A percentile compares a stretch with the other conserved stretches of the same genome.
These are phyloP conservation scores for Hippoglossus hippoglossus DNA, from an alignment of 2,797 vertebrate genomes.

Conservation along the genomic window DNA sequence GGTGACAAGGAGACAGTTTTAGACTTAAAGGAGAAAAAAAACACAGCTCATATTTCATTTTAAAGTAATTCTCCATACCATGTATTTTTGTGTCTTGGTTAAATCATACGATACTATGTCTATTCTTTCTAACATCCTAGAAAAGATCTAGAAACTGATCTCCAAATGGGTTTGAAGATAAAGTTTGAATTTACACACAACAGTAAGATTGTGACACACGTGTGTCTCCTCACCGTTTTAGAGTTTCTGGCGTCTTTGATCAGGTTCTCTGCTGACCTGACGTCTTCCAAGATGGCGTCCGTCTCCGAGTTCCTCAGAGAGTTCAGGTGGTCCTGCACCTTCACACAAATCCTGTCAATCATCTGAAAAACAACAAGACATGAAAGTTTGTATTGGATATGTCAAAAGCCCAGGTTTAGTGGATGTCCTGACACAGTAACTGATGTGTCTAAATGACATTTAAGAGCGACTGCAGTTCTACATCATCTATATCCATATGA, in stretches of 20 bases:
- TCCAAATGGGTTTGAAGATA: no score
- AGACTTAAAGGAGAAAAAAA: slow-evolving; percentile 8
- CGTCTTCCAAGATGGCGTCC: slow-evolving; percentile 90
- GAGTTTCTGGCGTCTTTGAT: slow-evolving; percentile 97
- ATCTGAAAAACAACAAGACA: slow-evolving; percentile 82
- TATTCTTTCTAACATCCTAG: no score
- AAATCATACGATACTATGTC: no score
- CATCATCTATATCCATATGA: no score
- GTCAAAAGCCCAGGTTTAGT: not conserved
- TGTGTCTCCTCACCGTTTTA: slow-evolving; percentile 89
- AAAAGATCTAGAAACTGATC: no score
- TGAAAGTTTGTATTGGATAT: not conserved
- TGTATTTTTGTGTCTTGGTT: no score
- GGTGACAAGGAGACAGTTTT: not conserved
- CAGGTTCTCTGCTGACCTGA: slow-evolving; percentile 91
- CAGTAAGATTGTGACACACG: no score
- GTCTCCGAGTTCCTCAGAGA: slow-evolving; percentile 91
- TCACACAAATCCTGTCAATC: slow-evolving; percentile 98
- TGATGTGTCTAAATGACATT: no score
- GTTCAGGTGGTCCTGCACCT: slow-evolving; percentile 98
- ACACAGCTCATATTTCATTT: not conserved
- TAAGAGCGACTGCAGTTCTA: no score
- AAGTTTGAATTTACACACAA: no score
- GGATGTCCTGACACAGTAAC: no score
- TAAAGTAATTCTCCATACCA: no score